phyloP scores from a whole-genome alignment of 2,888 invertebrate genomes.

The Calliopum simillimum region DNA sequence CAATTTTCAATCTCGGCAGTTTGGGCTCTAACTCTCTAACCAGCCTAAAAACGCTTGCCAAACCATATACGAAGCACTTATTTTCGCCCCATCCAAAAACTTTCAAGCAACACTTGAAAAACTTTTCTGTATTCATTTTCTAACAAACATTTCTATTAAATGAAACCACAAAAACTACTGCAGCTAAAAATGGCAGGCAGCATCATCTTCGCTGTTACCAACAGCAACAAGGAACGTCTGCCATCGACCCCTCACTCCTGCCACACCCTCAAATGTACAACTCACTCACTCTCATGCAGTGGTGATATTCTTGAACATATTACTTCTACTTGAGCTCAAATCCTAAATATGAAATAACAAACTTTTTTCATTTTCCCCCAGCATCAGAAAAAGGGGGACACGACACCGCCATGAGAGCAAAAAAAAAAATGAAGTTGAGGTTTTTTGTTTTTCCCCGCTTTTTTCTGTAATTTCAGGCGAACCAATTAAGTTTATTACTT shows the following conservation, averaged over 20 bases:
- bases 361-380: not conserved
- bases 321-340: not conserved
- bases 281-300: not conserved
- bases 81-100: slow-evolving; percentile 32
- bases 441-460: not conserved
- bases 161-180: slow-evolving; percentile 30
- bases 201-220: not conserved
- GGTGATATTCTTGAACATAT: not conserved
- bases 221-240: too few relatives aligned
- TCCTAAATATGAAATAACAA: not conserved
- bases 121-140: slow-evolving; percentile 54
- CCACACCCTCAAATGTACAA: not conserved
- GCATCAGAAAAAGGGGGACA: too few relatives aligned
- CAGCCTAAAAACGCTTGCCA: too few relatives aligned
- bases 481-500: slow-evolving; percentile 63
- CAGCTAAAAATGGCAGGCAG: slow-evolving; percentile 2
- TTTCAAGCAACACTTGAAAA: slow-evolving; percentile 54
- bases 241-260: not conserved
- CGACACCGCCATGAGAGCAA: not conserved
- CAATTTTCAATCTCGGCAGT: too few relatives aligned
- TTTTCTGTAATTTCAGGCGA: slow-evolving; percentile 46
- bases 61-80: not conserved
- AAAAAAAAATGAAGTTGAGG: too few relatives aligned
- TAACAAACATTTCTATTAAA: slow-evolving; percentile 36
- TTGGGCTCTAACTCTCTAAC: too few relatives aligned